phyloP scores from a whole-genome alignment of 1,140 invertebrate genomes.

The Atta cephalotes region DNA sequence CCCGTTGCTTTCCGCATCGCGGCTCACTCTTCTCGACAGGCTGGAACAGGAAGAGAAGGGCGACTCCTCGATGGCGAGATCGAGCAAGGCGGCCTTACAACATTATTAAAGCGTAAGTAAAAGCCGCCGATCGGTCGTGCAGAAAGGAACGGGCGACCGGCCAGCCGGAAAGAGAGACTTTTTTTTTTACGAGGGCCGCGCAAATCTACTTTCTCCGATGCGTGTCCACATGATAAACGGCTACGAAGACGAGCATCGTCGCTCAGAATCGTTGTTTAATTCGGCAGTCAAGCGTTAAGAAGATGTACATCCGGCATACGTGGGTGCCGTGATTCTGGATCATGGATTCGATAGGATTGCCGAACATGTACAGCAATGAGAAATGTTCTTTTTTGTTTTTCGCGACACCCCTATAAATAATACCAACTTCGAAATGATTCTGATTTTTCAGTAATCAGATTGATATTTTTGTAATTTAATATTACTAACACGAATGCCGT shows the following conservation, averaged over 20 bases:
- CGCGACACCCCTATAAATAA: not conserved
- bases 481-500: not conserved
- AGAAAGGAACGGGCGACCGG: conserved; percentile 14
- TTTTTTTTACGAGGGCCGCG: conserved; percentile 52
- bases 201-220: conserved; percentile 72
- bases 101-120: conserved; percentile 58
- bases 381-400: not conserved
- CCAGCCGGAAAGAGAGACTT: conserved; percentile 53
- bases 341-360: not conserved
- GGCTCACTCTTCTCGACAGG: conserved; percentile 47
- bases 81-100: conserved; percentile 55
- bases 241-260: conserved; percentile 29
- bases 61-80: conserved; percentile 35
- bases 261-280: conserved; percentile 18
- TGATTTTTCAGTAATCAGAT: not conserved
- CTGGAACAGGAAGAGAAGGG: conserved; percentile 34
- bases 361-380: not conserved
- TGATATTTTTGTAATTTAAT: too few species aligned
- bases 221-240: conserved; percentile 17
- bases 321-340: not conserved
- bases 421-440: not conserved
- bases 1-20: conserved; percentile 47
- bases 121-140: conserved; percentile 50
- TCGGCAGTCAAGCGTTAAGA: conserved; percentile 28
- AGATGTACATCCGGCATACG: conserved; percentile 46